Conservation (phyloP, 2,797 vertebrate species). For the Sebastes hubbsi region DNA sequence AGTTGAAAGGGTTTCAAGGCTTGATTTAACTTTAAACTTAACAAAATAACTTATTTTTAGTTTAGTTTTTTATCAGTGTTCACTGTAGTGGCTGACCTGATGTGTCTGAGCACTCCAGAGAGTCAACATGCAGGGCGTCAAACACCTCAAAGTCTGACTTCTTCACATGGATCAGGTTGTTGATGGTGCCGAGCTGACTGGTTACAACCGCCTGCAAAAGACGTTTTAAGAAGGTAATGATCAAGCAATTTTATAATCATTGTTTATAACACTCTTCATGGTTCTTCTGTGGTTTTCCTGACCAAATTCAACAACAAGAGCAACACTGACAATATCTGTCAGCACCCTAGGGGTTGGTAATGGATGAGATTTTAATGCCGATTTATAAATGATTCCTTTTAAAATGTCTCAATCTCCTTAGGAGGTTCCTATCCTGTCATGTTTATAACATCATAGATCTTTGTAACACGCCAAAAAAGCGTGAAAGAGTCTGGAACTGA, state of each 20-base stretch:
- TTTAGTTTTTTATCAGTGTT: neutral
- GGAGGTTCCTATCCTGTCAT: neutral
- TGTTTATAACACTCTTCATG: neutral
- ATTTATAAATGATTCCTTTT: neutral
- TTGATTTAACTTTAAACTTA: neutral
- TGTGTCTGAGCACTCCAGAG: slow-evolving; percentile 93
- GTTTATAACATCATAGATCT: neutral
- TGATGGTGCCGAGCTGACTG: slow-evolving; percentile 97
- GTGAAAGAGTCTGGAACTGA: neutral
- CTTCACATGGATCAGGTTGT: slow-evolving; percentile 97
- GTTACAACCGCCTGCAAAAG: slow-evolving; percentile 90
- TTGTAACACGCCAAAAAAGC: neutral
- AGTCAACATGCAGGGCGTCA: slow-evolving; percentile 95
- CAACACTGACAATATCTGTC: neutral
- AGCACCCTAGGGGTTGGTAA: neutral
- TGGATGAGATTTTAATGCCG: neutral
- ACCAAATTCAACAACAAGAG: neutral
- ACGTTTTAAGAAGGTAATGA: neutral
- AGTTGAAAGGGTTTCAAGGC: neutral
- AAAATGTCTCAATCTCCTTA: neutral
- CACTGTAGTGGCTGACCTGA: slow-evolving; percentile 81
- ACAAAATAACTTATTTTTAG: neutral
- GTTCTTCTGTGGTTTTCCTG: neutral
- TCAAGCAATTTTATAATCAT: neutral
- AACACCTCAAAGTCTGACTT: slow-evolving; percentile 99